Evolutionary conservation across 2,797 vertebrate genomes (phyloP), one percentile per base, ranked within the genome.

Genomic region (Capromys pilorides): DNA sequence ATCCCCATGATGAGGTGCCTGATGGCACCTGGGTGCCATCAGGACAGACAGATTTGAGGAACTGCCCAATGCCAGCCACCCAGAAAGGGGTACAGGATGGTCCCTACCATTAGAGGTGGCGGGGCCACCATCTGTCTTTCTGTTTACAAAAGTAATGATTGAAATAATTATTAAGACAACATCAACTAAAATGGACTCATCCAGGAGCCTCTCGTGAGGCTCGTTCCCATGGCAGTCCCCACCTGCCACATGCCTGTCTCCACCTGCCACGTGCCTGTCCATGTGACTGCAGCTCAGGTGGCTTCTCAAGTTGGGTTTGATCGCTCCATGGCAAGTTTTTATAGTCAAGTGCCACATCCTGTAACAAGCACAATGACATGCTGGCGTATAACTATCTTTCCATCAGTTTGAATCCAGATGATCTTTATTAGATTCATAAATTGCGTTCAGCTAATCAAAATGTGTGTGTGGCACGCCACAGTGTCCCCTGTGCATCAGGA

Each of bases 371-470:
- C 33, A 39, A 88, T 77, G 39, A 64, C 88, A 84, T 2, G 3
- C 79, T 54, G 57, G 81, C 82, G 41, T 45, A 26, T 26, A 41
- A 36, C 16, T 13, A 41, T 14, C 10, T 51, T 79, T 93, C 33
- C 73, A 71, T 75, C 86, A 51, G 66, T 54, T 33, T 73, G 78
- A 88, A 77, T 88, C 57, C 57, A 75, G 66, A 93, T 81, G 36
- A 89, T 81, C 36, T 82, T 90, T 86, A 75, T 67, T 62, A 71
- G 83, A 71, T 16, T 3, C 66, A 61, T n/a, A 89, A 51, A 87
- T 57, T 88, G 62, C 61, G 79, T 83, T 66, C 1, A 39, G 61
- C 67, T 94, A 66, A 90, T 82, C 36, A 78, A 90, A 95, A 82
- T 86, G 86, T 95, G 94, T 83, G n/a, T 78, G 7, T 94, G 24